A percentile compares a stretch with the other conserved stretches of the same genome.
phyloP scores from a whole-genome alignment of 35 echinoderm and acorn worm genomes.

The Nesometra sesokonis region DNA sequence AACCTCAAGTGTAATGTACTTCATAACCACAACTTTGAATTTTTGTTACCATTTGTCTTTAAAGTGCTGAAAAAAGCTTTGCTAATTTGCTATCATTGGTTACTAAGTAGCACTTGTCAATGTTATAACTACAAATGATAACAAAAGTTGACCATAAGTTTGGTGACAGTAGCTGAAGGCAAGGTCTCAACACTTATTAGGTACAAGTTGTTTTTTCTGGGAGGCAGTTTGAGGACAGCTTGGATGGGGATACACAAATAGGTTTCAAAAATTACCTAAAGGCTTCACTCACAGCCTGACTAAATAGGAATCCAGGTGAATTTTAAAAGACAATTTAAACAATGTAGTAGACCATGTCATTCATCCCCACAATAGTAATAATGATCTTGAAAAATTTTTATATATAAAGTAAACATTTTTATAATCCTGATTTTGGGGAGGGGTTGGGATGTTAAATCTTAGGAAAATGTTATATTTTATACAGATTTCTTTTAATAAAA shows the following conservation, averaged over 20 bases:
- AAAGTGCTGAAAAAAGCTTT: neutral
- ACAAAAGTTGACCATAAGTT: neutral
- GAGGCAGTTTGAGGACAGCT: neutral
- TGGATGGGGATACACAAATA: neutral
- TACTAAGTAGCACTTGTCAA: neutral
- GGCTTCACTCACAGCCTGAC: neutral
- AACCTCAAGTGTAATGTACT: too few species aligned
- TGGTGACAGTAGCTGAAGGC: neutral
- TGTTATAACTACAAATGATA: neutral
- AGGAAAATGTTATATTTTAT: too few species aligned
- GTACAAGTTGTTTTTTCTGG: neutral
- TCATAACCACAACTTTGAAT: too few species aligned
- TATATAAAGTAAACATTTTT: too few species aligned
- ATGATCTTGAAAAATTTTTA: too few species aligned
- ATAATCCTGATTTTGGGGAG: too few species aligned
- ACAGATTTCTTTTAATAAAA: too few species aligned
- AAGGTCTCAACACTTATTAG: neutral
- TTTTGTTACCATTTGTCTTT: neutral
- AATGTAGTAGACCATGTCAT: neutral
- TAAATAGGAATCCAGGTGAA: neutral
- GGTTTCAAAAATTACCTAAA: neutral
- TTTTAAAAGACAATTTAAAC: neutral
- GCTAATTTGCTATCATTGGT: neutral
- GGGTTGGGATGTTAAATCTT: too few species aligned
- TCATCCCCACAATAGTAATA: too few species aligned